Evolutionary conservation across 2,888 invertebrate species (phyloP), one percentile per base, ranked within the genome.

Genomic region (Apoda limacodes): DNA sequence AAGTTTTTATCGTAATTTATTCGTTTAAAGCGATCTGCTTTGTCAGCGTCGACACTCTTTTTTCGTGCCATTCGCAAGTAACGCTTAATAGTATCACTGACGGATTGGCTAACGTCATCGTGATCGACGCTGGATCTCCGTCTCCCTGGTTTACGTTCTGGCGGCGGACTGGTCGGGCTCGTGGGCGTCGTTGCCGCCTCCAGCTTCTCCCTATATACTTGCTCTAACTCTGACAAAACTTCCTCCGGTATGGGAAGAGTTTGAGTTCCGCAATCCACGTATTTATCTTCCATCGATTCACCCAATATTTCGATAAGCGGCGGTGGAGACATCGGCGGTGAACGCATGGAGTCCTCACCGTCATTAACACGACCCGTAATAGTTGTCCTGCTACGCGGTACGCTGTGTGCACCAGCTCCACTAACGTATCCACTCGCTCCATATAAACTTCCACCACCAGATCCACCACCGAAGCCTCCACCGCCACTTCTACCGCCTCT

Each of bases 1-100:
- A 93, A 72, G 55, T 92, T 93, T 36, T 90, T 84, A 53, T 94
- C 93, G 52, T 94, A 94, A 60, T 94, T 94, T 11, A 94, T 92
- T 1, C 93, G 85, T 58, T 93, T 93, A 57, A 93, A 94, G 28
- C 90, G 84, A 55, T 91, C 93, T 2, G 84, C 86, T 57, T 90
- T 90, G 44, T 90, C 90, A 2, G 88, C 86, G 60, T 93, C 92
- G 6, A 89, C 87, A 52, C 91, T 92, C 55, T 93, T 93, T 59
- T 93, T 93, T 19, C 93, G 83, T 5, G 92, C 93, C 93, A 93
- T 93, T 34, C 91, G 82, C 28, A 93, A 67, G 61, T 93, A 93
- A 6, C 93, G 82, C 63, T 93, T 93, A 37, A 93, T 92, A 43
- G 92, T 93, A 54, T 93, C 92, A 55, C 92, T 90, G 13, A 93